Evolutionary conservation across 2,888 invertebrate genomes (phyloP).

Genomic region (Melanostoma mellinum): DNA sequence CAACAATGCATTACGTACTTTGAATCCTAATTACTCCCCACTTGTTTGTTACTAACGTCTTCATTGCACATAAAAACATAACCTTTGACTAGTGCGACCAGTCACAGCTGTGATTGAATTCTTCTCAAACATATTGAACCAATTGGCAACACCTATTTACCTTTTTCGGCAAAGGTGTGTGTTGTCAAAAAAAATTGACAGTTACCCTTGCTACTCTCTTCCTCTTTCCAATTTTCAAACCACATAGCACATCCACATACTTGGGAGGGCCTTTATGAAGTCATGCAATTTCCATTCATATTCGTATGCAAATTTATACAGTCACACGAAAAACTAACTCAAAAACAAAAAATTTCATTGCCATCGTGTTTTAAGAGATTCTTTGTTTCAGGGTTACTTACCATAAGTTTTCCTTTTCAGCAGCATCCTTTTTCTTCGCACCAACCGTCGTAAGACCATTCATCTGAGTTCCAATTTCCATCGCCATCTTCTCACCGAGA

Average conservation of each 20-base stretch:
- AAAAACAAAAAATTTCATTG: constrained; percentile 38
- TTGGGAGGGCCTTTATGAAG: constrained; percentile 36
- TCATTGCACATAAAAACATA: too few species aligned
- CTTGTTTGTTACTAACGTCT: too few species aligned
- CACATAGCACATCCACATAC: not conserved
- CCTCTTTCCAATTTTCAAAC: constrained; percentile 23
- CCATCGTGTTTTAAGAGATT: constrained; percentile 40
- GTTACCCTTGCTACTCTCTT: constrained; percentile 53
- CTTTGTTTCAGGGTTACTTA: constrained; percentile 63
- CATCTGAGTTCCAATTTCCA: constrained; percentile 80
- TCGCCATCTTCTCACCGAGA: constrained; percentile 76
- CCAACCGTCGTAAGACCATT: constrained; percentile 77
- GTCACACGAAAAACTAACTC: not conserved
- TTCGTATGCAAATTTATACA: constrained; percentile 29
- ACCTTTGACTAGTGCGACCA: too few species aligned
- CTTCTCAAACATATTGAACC: constrained; percentile 4
- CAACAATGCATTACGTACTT: too few species aligned
- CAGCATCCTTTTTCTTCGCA: constrained; percentile 80
- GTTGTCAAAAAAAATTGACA: constrained; percentile 65
- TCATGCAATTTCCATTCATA: constrained; percentile 16
- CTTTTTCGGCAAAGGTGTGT: constrained; percentile 63
- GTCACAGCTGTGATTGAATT: too few species aligned
- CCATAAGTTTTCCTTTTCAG: constrained; percentile 80
- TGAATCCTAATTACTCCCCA: too few species aligned
- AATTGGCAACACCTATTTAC: constrained; percentile 55